These are phyloP conservation scores for Calonectris borealis DNA, from an alignment of 2,113 vertebrate species.

Conservation along the genomic window DNA sequence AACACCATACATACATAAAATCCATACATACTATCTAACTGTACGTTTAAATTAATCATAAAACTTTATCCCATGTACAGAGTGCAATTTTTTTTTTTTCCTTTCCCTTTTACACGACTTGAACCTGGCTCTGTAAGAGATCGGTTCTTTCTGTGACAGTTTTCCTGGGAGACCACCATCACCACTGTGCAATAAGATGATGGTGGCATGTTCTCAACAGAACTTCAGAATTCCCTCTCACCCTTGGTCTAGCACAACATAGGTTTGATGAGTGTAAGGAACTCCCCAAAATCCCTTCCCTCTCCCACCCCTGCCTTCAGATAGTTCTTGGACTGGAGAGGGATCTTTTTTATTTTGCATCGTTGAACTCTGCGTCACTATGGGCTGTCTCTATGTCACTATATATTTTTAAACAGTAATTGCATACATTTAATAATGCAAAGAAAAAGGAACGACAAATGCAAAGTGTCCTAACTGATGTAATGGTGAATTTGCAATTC, in stretches of 20 bases:
- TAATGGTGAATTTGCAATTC: conserved; percentile 9
- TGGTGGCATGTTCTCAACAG: background rate
- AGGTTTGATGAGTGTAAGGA: background rate
- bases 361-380: background rate
- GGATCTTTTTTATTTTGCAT: too few species aligned
- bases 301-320: background rate
- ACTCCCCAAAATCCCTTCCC: background rate
- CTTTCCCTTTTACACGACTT: background rate
- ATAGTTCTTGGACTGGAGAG: background rate
- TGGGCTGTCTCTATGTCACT: background rate
- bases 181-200: background rate
- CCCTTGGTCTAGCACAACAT: background rate
- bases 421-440: background rate
- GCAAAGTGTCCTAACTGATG: background rate
- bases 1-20: background rate
- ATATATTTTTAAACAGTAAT: background rate
- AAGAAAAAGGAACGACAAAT: background rate
- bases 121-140: background rate
- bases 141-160: accelerated
- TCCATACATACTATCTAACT: background rate
- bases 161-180: background rate
- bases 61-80: background rate
- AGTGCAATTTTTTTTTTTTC: background rate
- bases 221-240: background rate
- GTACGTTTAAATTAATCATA: background rate